Base-by-base conservation (phyloP, 2,797 vertebrate species). In the Manis crassicaudata region DNA sequence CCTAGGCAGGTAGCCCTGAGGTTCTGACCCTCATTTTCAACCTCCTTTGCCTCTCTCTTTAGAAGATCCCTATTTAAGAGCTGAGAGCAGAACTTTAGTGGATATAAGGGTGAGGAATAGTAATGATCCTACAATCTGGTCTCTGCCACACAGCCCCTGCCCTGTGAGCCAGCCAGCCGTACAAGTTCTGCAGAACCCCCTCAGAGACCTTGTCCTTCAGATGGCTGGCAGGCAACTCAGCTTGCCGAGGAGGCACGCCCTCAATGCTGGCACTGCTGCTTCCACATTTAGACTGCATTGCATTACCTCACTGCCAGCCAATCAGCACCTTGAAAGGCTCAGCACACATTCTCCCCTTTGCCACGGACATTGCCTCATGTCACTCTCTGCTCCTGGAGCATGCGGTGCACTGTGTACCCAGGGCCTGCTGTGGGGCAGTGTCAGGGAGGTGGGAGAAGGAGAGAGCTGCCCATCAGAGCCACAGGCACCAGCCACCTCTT, bases 251-350 rank as follows among this genome's bases (percentile, higher is more conserved):
- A 87, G 95, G 83, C 46, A 46, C 0, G 0, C 94, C 96, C 96
- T 97, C 0, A 0, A 40, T 14, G n/a, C 97, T 68, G 29, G 85
- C 63, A 89, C 97, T 87, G 96, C 96, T 94, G 96, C 97, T 95
- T 95, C 86, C 96, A 95, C 96, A 81, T 97, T 97, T 94, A 97
- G 97, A 85, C 97, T 97, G 97, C 94, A 95, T 7, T 0, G 58
- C 96, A 98, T 98, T 98, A 98, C 98, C 97, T 98, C 98, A 98
- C 96, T 79, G 35, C 90, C 95, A 98, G 96, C 98, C 98, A 98
- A 98, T 98, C 96, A 75, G 94, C 21, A 14, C 27, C 23, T 75
- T 16, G 14, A 67, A 32, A 43, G 97, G 89, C 94, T 97, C 97
- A 72, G 70, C 95, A 68, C 93, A 80, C 54, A 54, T 60, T 88